These are phyloP conservation scores for Chrysocyon brachyurus DNA, from an alignment of 2,797 vertebrate genomes.

Conservation along the genomic window DNA sequence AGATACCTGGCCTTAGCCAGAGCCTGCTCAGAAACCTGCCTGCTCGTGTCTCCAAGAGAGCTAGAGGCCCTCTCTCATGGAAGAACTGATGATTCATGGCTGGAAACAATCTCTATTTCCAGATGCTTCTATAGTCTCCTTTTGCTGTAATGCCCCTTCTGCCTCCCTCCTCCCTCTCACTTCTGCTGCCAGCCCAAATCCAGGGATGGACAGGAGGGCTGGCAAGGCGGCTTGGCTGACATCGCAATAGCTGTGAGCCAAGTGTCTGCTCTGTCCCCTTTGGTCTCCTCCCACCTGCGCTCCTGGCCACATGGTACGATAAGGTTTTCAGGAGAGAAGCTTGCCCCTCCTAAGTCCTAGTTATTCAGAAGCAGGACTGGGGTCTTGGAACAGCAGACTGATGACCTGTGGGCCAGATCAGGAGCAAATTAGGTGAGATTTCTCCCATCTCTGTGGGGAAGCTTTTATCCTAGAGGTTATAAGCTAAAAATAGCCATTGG, in stretches of 20 bases:
- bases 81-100: not conserved
- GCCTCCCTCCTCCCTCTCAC: too few relatives aligned
- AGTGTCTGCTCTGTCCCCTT: fast-evolving
- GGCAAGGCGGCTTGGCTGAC: fast-evolving
- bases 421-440: not conserved
- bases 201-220: fast-evolving
- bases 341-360: not conserved
- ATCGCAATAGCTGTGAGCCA: fast-evolving
- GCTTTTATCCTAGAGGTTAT: not conserved
- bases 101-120: not conserved
- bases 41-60: not conserved
- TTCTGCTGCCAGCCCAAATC: not conserved
- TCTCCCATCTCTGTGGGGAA: not conserved
- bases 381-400: not conserved
- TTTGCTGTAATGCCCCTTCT: fast-evolving
- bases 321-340: not conserved
- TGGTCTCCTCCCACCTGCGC: not conserved
- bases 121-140: not conserved
- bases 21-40: not conserved
- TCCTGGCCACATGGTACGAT: fast-evolving
- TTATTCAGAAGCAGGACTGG: not conserved
- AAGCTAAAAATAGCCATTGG: not conserved
- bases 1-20: not conserved
- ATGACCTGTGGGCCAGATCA: not conserved
- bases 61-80: fast-evolving